Evolutionary conservation across 2,797 vertebrate species (phyloP).

Genomic region (Poliocrania exsul): DNA sequence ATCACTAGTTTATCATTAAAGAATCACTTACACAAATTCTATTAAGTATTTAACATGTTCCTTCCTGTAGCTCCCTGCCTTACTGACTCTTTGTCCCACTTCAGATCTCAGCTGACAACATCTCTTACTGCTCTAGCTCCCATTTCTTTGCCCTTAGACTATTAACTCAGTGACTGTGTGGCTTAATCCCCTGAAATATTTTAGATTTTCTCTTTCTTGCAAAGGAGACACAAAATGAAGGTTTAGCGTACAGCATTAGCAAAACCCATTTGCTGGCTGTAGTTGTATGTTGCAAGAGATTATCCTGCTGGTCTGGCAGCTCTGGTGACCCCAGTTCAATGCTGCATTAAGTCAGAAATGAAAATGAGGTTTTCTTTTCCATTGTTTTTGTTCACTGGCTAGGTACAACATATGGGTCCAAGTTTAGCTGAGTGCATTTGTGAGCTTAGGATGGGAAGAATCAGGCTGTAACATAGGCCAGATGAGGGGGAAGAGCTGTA

Average conservation of each 20-base stretch:
- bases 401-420: not conserved
- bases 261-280: not conserved
- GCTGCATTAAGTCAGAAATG: not conserved
- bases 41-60: slow-evolving; percentile 70
- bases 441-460: not conserved
- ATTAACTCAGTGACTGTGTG: not conserved
- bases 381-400: not conserved
- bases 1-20: slow-evolving; percentile 53
- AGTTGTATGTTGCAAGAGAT: not conserved
- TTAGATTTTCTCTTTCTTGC: not conserved
- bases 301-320: not conserved
- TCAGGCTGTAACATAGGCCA: not conserved
- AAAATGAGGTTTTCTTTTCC: not conserved
- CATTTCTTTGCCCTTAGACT: not conserved
- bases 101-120: slow-evolving; percentile 30
- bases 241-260: not conserved
- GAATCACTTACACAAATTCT: slow-evolving; percentile 63
- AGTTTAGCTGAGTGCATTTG: not conserved
- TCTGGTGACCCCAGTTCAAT: not conserved
- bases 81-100: slow-evolving; percentile 32
- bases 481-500: not conserved
- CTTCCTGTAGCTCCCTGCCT: slow-evolving; percentile 39
- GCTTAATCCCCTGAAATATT: slow-evolving; percentile 22
- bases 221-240: not conserved
- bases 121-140: not conserved